Conservation (phyloP, 2,888 invertebrate genomes). For the Laspeyria flexula region DNA sequence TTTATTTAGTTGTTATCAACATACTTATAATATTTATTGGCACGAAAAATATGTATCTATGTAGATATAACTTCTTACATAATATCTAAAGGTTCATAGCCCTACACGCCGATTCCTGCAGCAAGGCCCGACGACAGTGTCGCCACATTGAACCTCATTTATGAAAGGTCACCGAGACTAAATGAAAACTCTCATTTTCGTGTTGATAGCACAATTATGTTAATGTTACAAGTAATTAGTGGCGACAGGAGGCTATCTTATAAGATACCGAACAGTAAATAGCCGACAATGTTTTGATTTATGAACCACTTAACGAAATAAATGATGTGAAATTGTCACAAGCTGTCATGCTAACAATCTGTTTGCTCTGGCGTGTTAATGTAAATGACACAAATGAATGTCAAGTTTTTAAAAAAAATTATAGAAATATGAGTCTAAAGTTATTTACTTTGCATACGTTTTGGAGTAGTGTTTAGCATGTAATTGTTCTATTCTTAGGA, state of each 20-base stretch:
- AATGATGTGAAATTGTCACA: no score
- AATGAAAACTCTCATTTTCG: constrained; percentile 56
- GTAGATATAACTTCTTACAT: no score
- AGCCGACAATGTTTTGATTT: constrained; percentile 20
- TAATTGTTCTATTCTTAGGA: no score
- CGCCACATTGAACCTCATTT: constrained; percentile 49
- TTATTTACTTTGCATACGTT: no score
- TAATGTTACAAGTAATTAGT: constrained; percentile 42
- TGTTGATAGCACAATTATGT: constrained; percentile 45
- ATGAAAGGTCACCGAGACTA: constrained; percentile 54
- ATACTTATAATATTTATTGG: no score
- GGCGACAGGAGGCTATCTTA: constrained; percentile 18
- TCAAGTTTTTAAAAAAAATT: no score
- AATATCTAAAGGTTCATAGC: constrained; percentile 18
- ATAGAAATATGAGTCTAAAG: no score
- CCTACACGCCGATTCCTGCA: constrained; percentile 41
- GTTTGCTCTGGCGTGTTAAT: no score
- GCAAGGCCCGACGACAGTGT: constrained; percentile 59
- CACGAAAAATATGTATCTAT: not conserved
- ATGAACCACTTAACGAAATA: not conserved
- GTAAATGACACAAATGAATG: no score
- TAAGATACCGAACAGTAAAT: constrained; percentile 20
- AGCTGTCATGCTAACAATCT: no score
- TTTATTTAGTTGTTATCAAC: no score
- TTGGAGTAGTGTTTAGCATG: no score